Evolutionary conservation across 2,797 vertebrate species (phyloP), one percentile per base, ranked within the genome.

Genomic region (Alauda arvensis): DNA sequence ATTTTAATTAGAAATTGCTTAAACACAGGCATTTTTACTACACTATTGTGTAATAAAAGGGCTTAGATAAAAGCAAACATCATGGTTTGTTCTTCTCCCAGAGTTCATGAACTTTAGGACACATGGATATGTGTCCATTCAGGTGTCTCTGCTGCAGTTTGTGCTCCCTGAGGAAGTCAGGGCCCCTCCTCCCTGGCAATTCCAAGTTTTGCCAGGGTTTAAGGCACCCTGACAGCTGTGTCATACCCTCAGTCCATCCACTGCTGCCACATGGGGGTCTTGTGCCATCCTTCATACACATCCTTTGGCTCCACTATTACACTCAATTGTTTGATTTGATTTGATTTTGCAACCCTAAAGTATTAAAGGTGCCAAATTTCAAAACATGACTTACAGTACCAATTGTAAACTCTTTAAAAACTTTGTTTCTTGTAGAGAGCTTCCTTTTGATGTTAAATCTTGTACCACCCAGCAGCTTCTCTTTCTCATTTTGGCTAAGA

Each of bases 91-190:
- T 69, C 51, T 62, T 82, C 43, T 40, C 28, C 53, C 21, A 26
- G 15, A 28, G 14, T 42, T 84, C 37, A 61, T 15, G 28, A 9
- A 5, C 3, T 1, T 45, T 14, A 53, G n/a, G 12, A 45, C 19
- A 14, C 0, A 3, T 9, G 21, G 4, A 0, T 39, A 4, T 29
- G 13, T 62, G 19, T 66, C 46, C 25, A 33, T 65, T 83, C 5
- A 46, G 28, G 45, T 60, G 33, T 14, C 31, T 71, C 16, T 34
- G 28, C 40, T 68, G 12, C 21, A 55, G 12, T 40, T 55, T 48
- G 26, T 56, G 31, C 24, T 57, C 13, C 60, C 7, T 10, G 19
- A 26, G 48, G 39, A 61, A 42, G 5, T 59, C 40, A 51, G 56
- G 28, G 40, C 8, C 15, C 5, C 29, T 68, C 6, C 29, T 65